Evolutionary conservation across 2,797 vertebrate species (phyloP).

Genomic region (Enteromius trimaculatus): DNA sequence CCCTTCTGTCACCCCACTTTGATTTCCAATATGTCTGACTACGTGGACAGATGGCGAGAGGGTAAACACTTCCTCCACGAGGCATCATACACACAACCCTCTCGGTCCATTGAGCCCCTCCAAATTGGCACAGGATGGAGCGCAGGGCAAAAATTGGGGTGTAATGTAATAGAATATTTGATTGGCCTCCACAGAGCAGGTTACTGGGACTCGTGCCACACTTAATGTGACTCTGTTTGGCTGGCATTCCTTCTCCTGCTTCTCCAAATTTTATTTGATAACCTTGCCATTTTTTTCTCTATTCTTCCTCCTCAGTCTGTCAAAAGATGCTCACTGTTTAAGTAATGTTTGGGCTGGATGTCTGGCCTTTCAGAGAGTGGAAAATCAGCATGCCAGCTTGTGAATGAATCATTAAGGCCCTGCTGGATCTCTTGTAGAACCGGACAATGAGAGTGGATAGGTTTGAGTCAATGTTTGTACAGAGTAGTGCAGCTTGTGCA

Average conservation of each 20-base stretch:
- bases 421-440: slow-evolving; percentile 6
- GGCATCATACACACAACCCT: slow-evolving; percentile 73
- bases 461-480: slow-evolving; percentile 22
- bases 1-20: slow-evolving; percentile 77
- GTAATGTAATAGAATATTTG: slow-evolving; percentile 92
- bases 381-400: slow-evolving; percentile 47
- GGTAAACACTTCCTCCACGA: slow-evolving; percentile 80
- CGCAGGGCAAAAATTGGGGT: slow-evolving; percentile 80
- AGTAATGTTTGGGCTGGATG: slow-evolving; percentile 48
- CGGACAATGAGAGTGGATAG: slow-evolving; percentile 4
- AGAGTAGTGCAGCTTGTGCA: slow-evolving; percentile 1
- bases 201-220: slow-evolving; percentile 69
- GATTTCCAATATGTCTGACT: slow-evolving; percentile 85
- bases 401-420: slow-evolving; percentile 49
- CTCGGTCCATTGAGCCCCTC: slow-evolving; percentile 64
- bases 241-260: slow-evolving; percentile 48
- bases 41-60: slow-evolving; percentile 85
- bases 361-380: slow-evolving; percentile 41
- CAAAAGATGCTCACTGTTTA: slow-evolving; percentile 42
- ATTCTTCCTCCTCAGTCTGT: slow-evolving; percentile 26
- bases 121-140: slow-evolving; percentile 46
- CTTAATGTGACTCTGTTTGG: slow-evolving; percentile 65
- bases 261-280: slow-evolving; percentile 40
- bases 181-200: slow-evolving; percentile 77
- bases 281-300: slow-evolving; percentile 21